Base-by-base conservation (phyloP, 2,113 vertebrate genomes). In the Pavo muticus region DNA sequence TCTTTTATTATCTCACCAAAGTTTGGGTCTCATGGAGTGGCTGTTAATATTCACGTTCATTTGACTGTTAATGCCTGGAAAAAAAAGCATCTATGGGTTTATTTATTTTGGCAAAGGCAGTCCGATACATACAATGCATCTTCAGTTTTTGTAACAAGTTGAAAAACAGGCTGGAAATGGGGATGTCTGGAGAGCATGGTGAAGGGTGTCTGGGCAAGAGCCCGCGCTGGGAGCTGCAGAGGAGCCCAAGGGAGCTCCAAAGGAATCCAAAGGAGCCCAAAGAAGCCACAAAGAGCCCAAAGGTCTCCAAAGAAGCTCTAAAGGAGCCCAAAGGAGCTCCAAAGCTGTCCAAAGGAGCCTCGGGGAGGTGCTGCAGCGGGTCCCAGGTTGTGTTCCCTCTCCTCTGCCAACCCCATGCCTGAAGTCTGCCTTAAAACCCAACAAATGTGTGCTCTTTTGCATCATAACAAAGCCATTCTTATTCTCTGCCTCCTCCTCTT, bases 71-170 rank as follows among this genome's bases (percentile, higher is more conserved):
- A 78, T 52, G 84, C 78, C 82, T 91, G 87, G 63, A 52, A 50
- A 85, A 67, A 91, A 90, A 91, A 40, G 83, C 94, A 88, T 76
- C 77, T 70, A 11, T 2, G 76, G 78, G 94, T 93, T 91, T 95
- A 24, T 95, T 97, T 97, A 13, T 52, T 70, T 95, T 97, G 96
- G 96, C 96, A 90, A 48, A 60, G 85, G 82, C 87, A 25, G 73
- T 3, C 1, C 5, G 2, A 65, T 57, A 5, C 63, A 32, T 76
- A 96, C 92, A 96, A 92, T 90, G 84, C 93, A 94, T 78, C 96
- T 88, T 95, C 75, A 76, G 90, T 90, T 82, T 91, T 65, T 87
- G 61, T 67, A 67, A 37, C 44, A 68, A 65, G 57, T 68, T 78
- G 73, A 84, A 69, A 92, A 91, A 2, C 92, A 76, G 93, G 86